Base-by-base conservation (phyloP, 2,113 vertebrate species). In the Cervus canadensis region DNA sequence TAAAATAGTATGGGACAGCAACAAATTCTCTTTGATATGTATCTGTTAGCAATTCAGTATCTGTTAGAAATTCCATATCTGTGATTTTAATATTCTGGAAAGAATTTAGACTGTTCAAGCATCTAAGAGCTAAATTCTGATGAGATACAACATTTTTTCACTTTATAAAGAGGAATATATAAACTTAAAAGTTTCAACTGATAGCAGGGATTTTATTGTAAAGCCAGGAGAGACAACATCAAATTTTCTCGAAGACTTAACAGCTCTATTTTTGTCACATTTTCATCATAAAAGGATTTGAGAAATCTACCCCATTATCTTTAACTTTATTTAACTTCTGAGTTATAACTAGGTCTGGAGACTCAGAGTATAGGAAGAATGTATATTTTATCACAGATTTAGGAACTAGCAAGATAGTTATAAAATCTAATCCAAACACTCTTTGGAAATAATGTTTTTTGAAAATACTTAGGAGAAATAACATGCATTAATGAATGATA, bases 81-180 rank as follows among this genome's bases (percentile, higher is more conserved):
- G 19, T 95, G 25, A 89, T 94, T 96, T 98, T 67, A 87, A 23
- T 74, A 91, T 96, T 96, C 62, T 64, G 90, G 33, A 26, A 95
- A 92, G 54, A 96, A 94, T 50, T 88, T 82, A 84, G 45, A 92
- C 6, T 93, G 95, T 94, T 96, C 33, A 62, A 62, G 40, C 82
- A 78, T 43, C 43, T 28, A 26, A 40, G 40, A n/a, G 15, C 57
- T 97, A 96, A 95, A 92, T 92, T 97, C 86, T 60, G 91, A 26
- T 96, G 60, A 94, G 91, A 91, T 25, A 81, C 2, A 76, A 36
- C 36, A 74, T 88, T 93, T 79, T 92, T 28, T 84, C 7, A 91
- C 74, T 6, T 78, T 78, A 33, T 19, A 60, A 89, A 96, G 67
- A 92, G 25, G 17, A 94, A 95, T 94, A 89, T 36, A 83, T 84